Evolutionary conservation across 2,797 vertebrate species (phyloP).

Genomic region (Triplophysa yarkandensis): DNA sequence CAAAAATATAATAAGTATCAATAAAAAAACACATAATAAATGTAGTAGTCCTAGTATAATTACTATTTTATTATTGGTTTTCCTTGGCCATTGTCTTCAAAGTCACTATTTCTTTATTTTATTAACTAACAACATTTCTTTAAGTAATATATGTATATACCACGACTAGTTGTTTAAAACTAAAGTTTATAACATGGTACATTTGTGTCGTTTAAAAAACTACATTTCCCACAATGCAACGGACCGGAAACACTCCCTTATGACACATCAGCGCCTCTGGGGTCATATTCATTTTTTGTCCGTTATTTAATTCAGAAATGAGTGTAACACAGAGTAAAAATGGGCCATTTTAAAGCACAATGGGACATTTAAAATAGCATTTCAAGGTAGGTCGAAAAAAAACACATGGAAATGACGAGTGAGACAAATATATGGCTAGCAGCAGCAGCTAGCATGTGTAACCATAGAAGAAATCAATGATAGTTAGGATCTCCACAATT

Average conservation of each 20-base stretch:
- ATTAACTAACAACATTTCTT: not conserved
- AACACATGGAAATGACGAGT: not conserved
- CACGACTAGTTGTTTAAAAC: too few relatives aligned
- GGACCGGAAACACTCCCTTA: constrained; percentile 36
- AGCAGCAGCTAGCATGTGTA: constrained; percentile 21
- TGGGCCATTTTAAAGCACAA: not conserved
- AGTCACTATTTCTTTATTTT: too few relatives aligned
- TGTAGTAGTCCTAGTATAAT: too few relatives aligned
- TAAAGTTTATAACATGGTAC: too few relatives aligned
- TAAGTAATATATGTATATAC: not conserved
- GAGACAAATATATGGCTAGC: constrained; percentile 33
- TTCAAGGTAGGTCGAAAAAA: constrained; percentile 37
- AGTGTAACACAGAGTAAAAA: not conserved
- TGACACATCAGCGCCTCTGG: not conserved
- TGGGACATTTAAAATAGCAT: constrained; percentile 4
- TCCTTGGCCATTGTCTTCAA: too few relatives aligned
- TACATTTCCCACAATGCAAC: constrained; percentile 51
- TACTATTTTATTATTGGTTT: too few relatives aligned
- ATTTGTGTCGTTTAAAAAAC: not conserved
- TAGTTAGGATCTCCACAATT: not conserved
- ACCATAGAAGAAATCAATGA: constrained; percentile 1
- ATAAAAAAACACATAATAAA: too few relatives aligned
- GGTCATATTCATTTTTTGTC: constrained; percentile 3
- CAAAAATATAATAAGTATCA: too few relatives aligned
- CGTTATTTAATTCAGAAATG: constrained; percentile 16